Conservation (phyloP, 2,797 vertebrate genomes). For the Lutjanus campechanus region DNA sequence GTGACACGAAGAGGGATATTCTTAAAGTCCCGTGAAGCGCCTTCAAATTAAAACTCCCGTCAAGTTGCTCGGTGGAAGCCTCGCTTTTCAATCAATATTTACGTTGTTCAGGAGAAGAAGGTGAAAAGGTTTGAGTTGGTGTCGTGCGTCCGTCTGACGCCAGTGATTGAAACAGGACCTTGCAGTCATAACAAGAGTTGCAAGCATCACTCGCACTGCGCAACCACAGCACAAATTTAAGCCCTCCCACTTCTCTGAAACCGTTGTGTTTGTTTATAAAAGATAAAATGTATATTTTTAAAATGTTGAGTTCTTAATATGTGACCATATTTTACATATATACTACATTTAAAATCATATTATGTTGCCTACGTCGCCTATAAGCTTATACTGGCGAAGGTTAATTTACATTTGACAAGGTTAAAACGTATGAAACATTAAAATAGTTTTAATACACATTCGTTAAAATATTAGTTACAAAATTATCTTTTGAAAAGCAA, state of each 20-base stretch:
- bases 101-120: conserved; percentile 59
- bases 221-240: conserved; percentile 54
- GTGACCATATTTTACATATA: background rate
- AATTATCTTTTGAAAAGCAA: conserved; percentile 44
- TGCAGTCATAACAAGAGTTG: conserved; percentile 80
- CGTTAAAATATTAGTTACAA: background rate
- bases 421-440: background rate
- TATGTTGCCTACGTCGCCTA: background rate
- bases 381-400: background rate
- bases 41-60: conserved; percentile 62
- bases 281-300: background rate
- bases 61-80: background rate
- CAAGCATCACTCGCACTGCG: conserved; percentile 74
- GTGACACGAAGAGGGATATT: conserved; percentile 62
- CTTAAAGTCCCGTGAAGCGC: conserved; percentile 29
- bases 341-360: conserved; percentile 3
- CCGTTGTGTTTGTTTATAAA: conserved; percentile 11
- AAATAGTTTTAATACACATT: background rate
- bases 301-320: background rate
- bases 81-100: conserved; percentile 61
- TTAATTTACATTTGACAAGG: background rate
- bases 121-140: conserved; percentile 69
- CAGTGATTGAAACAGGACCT: conserved; percentile 88
- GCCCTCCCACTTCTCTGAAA: conserved; percentile 69
- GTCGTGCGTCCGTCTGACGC: conserved; percentile 86